Percentiles rank a stretch among this genome's conserved stretches.
phyloP scores from a whole-genome alignment of 2,888 invertebrate genomes.

The Harmothoe impar region DNA sequence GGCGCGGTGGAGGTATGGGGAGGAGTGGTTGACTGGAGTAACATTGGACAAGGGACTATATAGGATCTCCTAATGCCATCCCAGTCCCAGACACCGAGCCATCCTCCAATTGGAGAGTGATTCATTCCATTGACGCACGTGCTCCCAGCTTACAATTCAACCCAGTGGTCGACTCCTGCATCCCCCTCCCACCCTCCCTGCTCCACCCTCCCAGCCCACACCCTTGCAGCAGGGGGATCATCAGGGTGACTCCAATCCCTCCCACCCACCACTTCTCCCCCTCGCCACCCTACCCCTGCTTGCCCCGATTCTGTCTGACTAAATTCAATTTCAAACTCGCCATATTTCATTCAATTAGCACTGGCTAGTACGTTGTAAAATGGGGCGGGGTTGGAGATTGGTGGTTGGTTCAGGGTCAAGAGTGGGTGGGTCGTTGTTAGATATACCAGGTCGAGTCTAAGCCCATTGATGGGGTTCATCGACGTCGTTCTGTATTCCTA shows the following conservation, averaged over 20 bases:
- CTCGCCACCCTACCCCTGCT: not conserved
- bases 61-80: not conserved
- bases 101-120: conserved; percentile 33
- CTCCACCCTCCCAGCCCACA: not conserved
- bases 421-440: no score
- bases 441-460: no score
- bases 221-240: not conserved
- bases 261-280: not conserved
- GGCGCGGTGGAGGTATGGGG: not conserved
- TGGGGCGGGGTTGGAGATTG: not conserved
- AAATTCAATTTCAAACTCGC: conserved; percentile 60
- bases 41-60: not conserved
- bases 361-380: conserved; percentile 3
- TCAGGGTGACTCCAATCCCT: not conserved
- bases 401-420: not conserved
- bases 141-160: conserved; percentile 4
- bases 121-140: conserved; percentile 46
- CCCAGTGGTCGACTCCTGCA: not conserved
- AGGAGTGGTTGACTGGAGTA: not conserved
- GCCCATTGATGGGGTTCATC: no score
- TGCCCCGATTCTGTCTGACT: conserved; percentile 46
- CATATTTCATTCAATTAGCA: conserved; percentile 57
- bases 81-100: not conserved
- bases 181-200: not conserved
- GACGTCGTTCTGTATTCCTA: no score